Percentiles rank a stretch among this genome's conserved stretches.
phyloP scores from a whole-genome alignment of 2,797 vertebrate species.

The Crenuchus spilurus region DNA sequence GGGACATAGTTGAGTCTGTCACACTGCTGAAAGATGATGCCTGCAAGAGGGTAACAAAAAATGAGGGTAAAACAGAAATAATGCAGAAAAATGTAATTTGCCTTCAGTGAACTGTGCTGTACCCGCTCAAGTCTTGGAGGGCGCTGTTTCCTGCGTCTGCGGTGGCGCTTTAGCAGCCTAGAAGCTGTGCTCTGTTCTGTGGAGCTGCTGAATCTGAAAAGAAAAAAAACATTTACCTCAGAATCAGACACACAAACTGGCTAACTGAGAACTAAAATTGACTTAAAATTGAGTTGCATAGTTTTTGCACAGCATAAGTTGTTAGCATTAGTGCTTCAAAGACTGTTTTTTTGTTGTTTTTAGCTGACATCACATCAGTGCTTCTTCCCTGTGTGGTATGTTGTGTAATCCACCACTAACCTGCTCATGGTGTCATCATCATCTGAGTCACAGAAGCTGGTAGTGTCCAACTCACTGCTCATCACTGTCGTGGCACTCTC shows the following conservation, averaged over 20 bases:
- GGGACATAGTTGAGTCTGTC: slow-evolving; percentile 92
- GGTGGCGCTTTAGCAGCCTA: slow-evolving; percentile 88
- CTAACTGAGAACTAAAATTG: too few relatives aligned
- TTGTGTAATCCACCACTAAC: slow-evolving; percentile 58
- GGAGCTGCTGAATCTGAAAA: slow-evolving; percentile 87
- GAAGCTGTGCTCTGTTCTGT: slow-evolving; percentile 92
- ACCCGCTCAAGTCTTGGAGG: slow-evolving; percentile 89
- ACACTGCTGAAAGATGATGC: slow-evolving; percentile 93
- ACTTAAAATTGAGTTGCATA: too few relatives aligned
- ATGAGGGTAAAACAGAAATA: background rate
- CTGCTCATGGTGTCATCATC: slow-evolving; percentile 93
- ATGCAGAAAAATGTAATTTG: background rate
- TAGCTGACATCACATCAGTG: too few relatives aligned
- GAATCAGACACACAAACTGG: slow-evolving; percentile 4
- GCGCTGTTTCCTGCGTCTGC: slow-evolving; percentile 89
- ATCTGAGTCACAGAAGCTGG: slow-evolving; percentile 90
- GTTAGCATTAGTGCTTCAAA: too few relatives aligned
- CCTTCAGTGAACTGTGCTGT: slow-evolving; percentile 23
- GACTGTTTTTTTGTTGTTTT: too few relatives aligned
- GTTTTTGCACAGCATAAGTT: too few relatives aligned
- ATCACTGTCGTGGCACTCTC: slow-evolving; percentile 91
- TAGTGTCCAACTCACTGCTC: slow-evolving; percentile 92
- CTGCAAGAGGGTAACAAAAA: slow-evolving; percentile 63
- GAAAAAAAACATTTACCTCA: slow-evolving; percentile 42
- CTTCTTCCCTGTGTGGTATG: background rate